Evolutionary conservation across 2,113 vertebrate species (phyloP), one percentile per base, ranked within the genome.

Genomic region (Arvicanthis niloticus): DNA sequence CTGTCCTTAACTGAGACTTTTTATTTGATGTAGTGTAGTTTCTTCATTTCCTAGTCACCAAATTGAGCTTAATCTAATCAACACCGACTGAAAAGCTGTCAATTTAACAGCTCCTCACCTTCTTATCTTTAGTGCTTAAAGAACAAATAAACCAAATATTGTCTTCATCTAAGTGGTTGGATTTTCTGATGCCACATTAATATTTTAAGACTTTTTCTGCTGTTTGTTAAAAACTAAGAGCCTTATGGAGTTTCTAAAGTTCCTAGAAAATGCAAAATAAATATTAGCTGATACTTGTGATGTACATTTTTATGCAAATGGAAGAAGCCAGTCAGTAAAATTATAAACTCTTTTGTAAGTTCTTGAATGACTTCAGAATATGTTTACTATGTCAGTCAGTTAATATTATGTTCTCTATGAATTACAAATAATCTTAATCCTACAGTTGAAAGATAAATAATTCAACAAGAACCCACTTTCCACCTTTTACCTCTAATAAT

Each of bases 1-100:
- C 97, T 93, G 96, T 73, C 12, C 10, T 75, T 98, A 97, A 97
- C 60, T 97, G 96, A 98, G 98, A 96, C 76, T 95, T 98, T 97
- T 89, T 68, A 94, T 97, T 96, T 94, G 82, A 84, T 91, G 37
- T 82, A 42, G 75, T 96, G 94, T 97, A 85, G 70, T 93, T 96
- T 97, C 87, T 96, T 95, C 88, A 92, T 96, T 94, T 96, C 68
- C 96, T 94, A 77, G 37, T 95, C 84, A 89, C 87, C 48, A 90
- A 91, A 93, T 53, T 73, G 45, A 95, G 89, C 62, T 96, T 97
- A 91, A 89, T 97, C 89, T 93, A 97, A 96, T 97, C 84, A 96
- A 56, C n/a, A 56, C 40, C 67, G 88, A 95, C 97, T 85, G 93
- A 97, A 97, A 97, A 95, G 70, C 89, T 93, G 82, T 97, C 97